phyloP scores from a whole-genome alignment of 2,797 vertebrate genomes.

The Paramormyrops hopkinsi region DNA sequence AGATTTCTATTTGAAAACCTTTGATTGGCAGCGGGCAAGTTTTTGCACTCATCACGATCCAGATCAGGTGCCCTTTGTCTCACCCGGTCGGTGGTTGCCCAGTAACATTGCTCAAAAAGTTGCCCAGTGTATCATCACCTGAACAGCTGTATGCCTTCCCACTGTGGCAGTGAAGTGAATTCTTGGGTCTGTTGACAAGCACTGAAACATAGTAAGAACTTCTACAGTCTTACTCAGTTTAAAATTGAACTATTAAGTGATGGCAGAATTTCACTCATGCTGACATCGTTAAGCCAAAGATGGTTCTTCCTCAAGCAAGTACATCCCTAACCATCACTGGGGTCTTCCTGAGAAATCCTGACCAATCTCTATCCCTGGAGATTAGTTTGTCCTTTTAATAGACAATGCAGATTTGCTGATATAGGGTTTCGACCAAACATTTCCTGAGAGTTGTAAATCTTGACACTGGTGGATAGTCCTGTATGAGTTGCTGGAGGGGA shows the following conservation, averaged over 20 bases:
- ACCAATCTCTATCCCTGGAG: background rate
- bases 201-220: background rate
- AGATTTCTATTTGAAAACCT: background rate
- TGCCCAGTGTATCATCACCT: background rate
- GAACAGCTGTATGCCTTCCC: background rate
- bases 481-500: background rate
- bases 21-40: background rate
- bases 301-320: background rate
- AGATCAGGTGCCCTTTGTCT: background rate
- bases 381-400: background rate
- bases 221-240: background rate
- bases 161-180: background rate
- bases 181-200: background rate
- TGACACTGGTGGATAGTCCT: background rate
- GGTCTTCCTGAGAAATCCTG: background rate
- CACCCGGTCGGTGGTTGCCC: background rate
- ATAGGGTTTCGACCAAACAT: background rate
- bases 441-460: background rate
- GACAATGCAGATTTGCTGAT: background rate
- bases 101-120: background rate
- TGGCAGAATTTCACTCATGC: background rate
- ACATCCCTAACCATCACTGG: background rate
- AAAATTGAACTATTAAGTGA: background rate
- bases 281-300: background rate
- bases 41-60: background rate